Evolutionary conservation across 1,140 invertebrate species (phyloP).

Genomic region (Drosophila simulans): DNA sequence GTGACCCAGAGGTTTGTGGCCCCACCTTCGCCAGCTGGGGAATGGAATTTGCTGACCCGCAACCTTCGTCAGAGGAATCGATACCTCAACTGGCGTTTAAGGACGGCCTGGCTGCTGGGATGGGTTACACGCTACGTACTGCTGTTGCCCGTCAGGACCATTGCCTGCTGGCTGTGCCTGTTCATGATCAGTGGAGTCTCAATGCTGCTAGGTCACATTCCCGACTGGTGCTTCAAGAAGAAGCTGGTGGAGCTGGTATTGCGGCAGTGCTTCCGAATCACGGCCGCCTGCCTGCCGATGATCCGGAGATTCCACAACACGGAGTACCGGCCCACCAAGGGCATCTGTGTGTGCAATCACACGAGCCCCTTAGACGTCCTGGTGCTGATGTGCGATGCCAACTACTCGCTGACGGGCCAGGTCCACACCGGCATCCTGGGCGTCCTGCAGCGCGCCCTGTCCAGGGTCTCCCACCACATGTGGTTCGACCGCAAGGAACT

Average conservation of each 20-base stretch:
- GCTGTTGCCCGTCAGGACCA: slow-evolving; percentile 42
- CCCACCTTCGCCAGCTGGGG: neutral
- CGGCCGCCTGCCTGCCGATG: slow-evolving; percentile 51
- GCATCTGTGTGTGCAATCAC: slow-evolving; percentile 68
- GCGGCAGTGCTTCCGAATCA: slow-evolving; percentile 40
- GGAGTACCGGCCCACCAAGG: slow-evolving; percentile 29
- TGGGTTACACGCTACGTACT: slow-evolving; percentile 37
- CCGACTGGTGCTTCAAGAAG: slow-evolving; percentile 30
- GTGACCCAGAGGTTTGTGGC: slow-evolving; percentile 57
- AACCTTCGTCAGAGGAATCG: slow-evolving; percentile 28
- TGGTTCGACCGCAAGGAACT: slow-evolving; percentile 58
- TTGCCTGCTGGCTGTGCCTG: slow-evolving; percentile 29
- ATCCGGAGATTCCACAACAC: slow-evolving; percentile 48
- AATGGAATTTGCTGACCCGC: slow-evolving; percentile 64
- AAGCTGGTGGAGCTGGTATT: slow-evolving; percentile 24
- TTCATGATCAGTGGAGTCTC: slow-evolving; percentile 35
- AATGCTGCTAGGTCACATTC: slow-evolving; percentile 41
- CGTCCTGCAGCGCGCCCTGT: slow-evolving; percentile 45
- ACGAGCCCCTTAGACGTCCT: slow-evolving; percentile 63
- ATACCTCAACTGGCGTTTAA: slow-evolving; percentile 35
- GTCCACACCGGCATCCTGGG: slow-evolving; percentile 62
- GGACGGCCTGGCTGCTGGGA: slow-evolving; percentile 26
- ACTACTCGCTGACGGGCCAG: slow-evolving; percentile 65
- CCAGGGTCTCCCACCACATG: slow-evolving; percentile 51
- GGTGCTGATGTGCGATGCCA: slow-evolving; percentile 59